Evolutionary conservation across 1,140 invertebrate species (phyloP).

Genomic region (Temnothorax longispinosus): DNA sequence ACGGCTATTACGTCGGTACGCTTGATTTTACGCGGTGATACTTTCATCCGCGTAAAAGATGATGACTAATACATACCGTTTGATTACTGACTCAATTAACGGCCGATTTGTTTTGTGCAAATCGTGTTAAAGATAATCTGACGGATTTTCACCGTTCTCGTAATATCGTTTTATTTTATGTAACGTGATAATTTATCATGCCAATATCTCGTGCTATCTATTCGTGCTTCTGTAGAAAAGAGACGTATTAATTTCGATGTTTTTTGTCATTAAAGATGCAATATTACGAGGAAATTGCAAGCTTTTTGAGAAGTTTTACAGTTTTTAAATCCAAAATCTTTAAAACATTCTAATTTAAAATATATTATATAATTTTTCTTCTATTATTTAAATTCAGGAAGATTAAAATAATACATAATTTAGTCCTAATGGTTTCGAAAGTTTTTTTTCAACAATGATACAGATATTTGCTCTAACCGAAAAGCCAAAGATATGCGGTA

Average conservation of each 20-base stretch:
- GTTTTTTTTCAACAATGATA: neutral
- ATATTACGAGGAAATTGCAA: neutral
- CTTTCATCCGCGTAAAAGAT: constrained; percentile 23
- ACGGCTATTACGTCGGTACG: constrained; percentile 29
- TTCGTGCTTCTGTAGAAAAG: neutral
- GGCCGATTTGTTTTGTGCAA: neutral
- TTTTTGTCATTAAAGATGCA: neutral
- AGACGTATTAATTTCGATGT: neutral
- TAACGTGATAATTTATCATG: neutral
- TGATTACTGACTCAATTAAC: constrained; percentile 20
- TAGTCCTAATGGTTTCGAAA: neutral
- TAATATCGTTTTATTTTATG: neutral
- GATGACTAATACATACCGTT: constrained; percentile 33
- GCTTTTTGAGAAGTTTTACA: neutral
- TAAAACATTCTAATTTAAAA: neutral
- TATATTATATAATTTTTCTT: neutral
- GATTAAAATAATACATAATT: neutral
- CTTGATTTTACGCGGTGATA: constrained; percentile 27
- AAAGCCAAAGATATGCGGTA: neutral
- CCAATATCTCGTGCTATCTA: neutral
- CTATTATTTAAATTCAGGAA: neutral
- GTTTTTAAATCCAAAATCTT: neutral
- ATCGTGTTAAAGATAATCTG: neutral
- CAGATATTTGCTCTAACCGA: neutral
- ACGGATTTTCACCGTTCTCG: neutral